Evolutionary conservation across 2,113 vertebrate genomes (phyloP).

Genomic region (Tilapia sparmanii): DNA sequence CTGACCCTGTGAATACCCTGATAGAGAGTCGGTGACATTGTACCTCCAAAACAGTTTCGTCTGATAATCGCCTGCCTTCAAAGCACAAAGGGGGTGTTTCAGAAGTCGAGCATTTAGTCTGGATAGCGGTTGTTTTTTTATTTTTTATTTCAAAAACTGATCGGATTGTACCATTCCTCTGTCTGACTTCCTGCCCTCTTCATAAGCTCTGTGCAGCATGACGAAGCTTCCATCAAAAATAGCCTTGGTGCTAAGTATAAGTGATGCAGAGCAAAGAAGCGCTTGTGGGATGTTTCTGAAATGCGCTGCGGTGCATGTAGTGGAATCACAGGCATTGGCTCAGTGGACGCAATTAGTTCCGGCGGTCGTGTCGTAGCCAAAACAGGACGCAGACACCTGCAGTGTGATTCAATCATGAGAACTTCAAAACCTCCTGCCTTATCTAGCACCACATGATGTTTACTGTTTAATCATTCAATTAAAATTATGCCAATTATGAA

Average conservation of each 20-base stretch:
- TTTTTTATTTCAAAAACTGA: not conserved
- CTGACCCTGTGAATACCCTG: not conserved
- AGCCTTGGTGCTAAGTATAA: not conserved
- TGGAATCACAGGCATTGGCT: not conserved
- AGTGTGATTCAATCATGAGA: not conserved
- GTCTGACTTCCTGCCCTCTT: not conserved
- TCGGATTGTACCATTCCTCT: not conserved
- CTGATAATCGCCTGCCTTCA: not conserved
- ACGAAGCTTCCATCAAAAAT: not conserved
- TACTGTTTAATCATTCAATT: not conserved
- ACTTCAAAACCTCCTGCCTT: not conserved
- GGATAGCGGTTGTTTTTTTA: no score
- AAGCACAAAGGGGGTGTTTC: not conserved
- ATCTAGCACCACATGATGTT: not conserved
- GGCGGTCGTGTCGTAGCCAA: not conserved
- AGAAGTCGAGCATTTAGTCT: not conserved
- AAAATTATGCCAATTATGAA: not conserved
- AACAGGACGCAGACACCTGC: not conserved
- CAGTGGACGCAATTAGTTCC: not conserved
- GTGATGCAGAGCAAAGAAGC: not conserved
- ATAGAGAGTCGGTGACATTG: rapidly evolving
- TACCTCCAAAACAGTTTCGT: not conserved
- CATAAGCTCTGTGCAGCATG: not conserved
- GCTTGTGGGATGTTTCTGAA: not conserved
- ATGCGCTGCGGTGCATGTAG: not conserved